A percentile compares a stretch with the other conserved stretches of the same genome.
These are phyloP conservation scores for Trichogramma evanescens DNA, from an alignment of 2,888 invertebrate genomes.

Conservation along the genomic window DNA sequence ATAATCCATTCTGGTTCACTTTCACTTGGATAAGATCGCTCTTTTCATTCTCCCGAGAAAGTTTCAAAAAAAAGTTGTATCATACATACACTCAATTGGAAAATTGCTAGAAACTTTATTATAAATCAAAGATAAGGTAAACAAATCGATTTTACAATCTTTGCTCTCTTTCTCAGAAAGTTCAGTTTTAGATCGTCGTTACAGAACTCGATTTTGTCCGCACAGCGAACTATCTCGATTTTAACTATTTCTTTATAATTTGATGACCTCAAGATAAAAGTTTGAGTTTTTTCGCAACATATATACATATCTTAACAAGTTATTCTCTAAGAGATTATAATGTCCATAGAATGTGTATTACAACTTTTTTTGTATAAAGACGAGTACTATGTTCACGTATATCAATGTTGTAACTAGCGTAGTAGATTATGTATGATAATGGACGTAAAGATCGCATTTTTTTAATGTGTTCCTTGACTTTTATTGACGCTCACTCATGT, in stretches of 20 bases:
- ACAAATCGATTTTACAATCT: conserved; percentile 3
- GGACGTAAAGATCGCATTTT: conserved; percentile 22
- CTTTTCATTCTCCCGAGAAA: not conserved
- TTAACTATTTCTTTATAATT: not conserved
- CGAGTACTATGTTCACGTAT: too few species aligned
- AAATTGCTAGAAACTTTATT: conserved; percentile 9
- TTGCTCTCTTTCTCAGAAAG: conserved; percentile 6
- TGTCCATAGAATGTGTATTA: conserved; percentile 9
- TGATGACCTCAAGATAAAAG: conserved; percentile 8
- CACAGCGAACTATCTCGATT: conserved; percentile 16
- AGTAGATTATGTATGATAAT: conserved; percentile 10
- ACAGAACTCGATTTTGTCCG: conserved; percentile 9
- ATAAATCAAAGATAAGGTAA: conserved; percentile 10
- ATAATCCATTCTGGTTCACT: not conserved
- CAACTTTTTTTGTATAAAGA: not conserved
- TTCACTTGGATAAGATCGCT: not conserved
- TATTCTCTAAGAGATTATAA: conserved; percentile 12
- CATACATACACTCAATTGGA: not conserved
- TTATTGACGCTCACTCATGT: conserved; percentile 15
- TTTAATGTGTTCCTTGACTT: conserved; percentile 7
- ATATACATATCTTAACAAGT: conserved; percentile 19
- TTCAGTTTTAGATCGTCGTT: conserved; percentile 1
- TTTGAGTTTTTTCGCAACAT: conserved; percentile 15
- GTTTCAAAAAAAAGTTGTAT: conserved; percentile 7
- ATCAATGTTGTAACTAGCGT: not conserved